Base-by-base conservation (phyloP, 2,888 invertebrate species). In the Bellardia pandia region DNA sequence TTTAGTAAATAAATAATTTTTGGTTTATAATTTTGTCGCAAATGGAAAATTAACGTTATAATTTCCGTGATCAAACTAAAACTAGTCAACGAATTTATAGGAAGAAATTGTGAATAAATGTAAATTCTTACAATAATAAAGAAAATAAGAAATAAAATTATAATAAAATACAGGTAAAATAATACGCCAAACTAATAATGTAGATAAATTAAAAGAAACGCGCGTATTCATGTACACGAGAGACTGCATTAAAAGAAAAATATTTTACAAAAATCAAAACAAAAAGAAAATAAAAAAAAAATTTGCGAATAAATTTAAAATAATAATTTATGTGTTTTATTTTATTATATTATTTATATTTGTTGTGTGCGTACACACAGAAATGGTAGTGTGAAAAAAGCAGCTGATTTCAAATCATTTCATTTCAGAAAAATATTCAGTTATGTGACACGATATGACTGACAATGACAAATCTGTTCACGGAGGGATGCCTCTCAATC, bases 11-110 rank as follows among this genome's bases (percentile, higher is more conserved):
- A 33, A 51, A 48, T 51, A n/a, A 53, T 76, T 68, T 33, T 40
- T 74, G 48, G 45, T 66, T 53, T 56, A 64, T 71, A 78, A 69
- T 74, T 81, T 85, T 56, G 45, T 80, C 66, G 60, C 69, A 33
- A 81, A 53, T 14, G 23, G 60, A 37, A 75, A 74, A 62, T 60
- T 51, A 74, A 68, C 56, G 4, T 40, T 53, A 48, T 51, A 79
- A 76, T 74, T 86, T 62, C 40, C 40, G 45, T 74, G n/a, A 53
- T 75, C 16, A 66, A 80, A 42, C 64, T 87, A 87, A 85, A 87
- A 87, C 87, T 87, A 87, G 87, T 87, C 87, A 87, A 87, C 87
- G 87, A 87, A 79, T 79, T 85, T 62, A 42, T 78, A 62, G 64
- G 74, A 79, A 68, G 45, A 40, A 72, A 66, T 48, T 71, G 64